Conservation (phyloP, 2,888 invertebrate genomes). For the Cremastinae sp. region DNA sequence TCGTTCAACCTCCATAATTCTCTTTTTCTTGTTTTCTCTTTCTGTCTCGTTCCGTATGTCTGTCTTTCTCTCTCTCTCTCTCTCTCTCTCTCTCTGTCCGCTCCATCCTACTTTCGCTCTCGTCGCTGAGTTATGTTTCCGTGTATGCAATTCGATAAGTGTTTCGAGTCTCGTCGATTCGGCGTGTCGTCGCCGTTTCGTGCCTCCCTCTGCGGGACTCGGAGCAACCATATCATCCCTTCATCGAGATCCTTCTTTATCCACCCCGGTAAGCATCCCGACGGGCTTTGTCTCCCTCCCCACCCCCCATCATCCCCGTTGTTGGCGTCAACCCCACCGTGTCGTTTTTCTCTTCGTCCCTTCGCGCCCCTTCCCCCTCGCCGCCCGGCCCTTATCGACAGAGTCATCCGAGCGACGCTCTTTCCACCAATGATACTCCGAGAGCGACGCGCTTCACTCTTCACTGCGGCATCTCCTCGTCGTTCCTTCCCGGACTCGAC, state of each 20-base stretch:
- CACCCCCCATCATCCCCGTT: not conserved
- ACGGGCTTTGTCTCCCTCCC: not conserved
- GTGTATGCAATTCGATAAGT: slow-evolving; percentile 65
- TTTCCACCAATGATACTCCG: slow-evolving; percentile 5
- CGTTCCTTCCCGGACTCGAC: not conserved
- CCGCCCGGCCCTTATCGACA: slow-evolving; percentile 53
- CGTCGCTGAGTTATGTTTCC: not conserved
- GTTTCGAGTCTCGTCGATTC: slow-evolving; percentile 59
- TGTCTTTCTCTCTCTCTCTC: slow-evolving; percentile 21
- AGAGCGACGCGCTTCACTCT: not conserved
- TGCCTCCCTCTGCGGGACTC: slow-evolving; percentile 75
- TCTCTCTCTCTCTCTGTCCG: not conserved
- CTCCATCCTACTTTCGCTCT: slow-evolving; percentile 44
- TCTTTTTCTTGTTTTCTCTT: slow-evolving; percentile 16
- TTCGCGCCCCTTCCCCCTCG: not conserved
- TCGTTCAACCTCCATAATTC: slow-evolving; percentile 55
- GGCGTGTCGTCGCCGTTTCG: slow-evolving; percentile 60
- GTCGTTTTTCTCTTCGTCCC: not conserved
- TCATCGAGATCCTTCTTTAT: slow-evolving; percentile 70
- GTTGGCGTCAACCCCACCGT: not conserved
- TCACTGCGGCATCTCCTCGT: not conserved
- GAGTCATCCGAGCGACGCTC: slow-evolving; percentile 33
- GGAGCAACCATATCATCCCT: slow-evolving; percentile 68
- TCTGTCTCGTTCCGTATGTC: slow-evolving; percentile 4
- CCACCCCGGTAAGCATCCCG: slow-evolving; percentile 52